Evolutionary conservation across 1,140 invertebrate species (phyloP).

Genomic region (Drosophila kikkawai): DNA sequence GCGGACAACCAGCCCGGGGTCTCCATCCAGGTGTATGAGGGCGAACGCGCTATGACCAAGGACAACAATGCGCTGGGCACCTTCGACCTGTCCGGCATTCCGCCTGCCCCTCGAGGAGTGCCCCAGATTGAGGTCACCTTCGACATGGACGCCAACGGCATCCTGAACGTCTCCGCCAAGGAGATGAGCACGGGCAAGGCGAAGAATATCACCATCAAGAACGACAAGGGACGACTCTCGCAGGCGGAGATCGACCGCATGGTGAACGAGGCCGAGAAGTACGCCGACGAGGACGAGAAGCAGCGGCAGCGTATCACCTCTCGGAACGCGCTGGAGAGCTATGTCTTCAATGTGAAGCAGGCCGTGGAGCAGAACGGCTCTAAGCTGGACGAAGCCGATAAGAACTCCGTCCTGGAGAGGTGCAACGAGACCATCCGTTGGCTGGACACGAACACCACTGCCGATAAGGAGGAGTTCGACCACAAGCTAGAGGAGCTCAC

Average conservation of each 20-base stretch:
- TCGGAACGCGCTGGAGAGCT: background rate
- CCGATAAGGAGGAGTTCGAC: slow-evolving; percentile 87
- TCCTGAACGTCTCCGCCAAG: slow-evolving; percentile 3
- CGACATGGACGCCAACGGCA: slow-evolving; percentile 4
- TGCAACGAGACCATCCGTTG: slow-evolving; percentile 87
- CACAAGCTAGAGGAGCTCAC: slow-evolving; percentile 87
- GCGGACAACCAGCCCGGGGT: slow-evolving; percentile 3
- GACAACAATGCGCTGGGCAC: background rate
- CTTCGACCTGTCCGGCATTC: background rate
- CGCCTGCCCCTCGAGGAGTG: slow-evolving; percentile 1
- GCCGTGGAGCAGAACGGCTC: too few species aligned
- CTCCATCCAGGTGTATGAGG: background rate
- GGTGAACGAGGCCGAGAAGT: too few species aligned
- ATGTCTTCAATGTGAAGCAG: background rate
- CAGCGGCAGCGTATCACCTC: background rate
- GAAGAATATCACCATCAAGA: slow-evolving; percentile 2
- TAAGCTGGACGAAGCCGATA: slow-evolving; percentile 85
- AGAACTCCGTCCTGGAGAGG: slow-evolving; percentile 87
- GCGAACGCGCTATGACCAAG: background rate
- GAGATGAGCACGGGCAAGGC: slow-evolving; percentile 2
- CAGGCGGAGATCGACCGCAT: too few species aligned
- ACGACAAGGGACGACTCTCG: background rate
- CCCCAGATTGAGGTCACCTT: slow-evolving; percentile 2
- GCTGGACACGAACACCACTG: slow-evolving; percentile 88
- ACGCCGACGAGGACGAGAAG: background rate